Percentiles rank a stretch among this genome's conserved stretches.
phyloP scores from a whole-genome alignment of 2,113 vertebrate species.

The Brienomyrus brachyistius region DNA sequence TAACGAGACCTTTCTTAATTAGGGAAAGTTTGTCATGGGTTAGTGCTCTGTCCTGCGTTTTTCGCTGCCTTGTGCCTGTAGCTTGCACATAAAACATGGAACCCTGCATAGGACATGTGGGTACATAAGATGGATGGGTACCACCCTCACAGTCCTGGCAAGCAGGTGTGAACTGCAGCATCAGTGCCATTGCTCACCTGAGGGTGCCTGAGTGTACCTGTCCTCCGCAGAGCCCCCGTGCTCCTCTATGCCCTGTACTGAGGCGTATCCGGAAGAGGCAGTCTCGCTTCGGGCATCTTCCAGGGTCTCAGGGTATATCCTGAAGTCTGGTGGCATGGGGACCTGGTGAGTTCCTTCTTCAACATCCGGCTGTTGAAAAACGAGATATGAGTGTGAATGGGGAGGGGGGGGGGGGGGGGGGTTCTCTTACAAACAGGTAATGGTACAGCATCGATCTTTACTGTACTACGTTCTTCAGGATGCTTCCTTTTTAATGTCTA shows the following conservation, averaged over 20 bases:
- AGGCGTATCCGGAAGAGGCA: conserved; percentile 72
- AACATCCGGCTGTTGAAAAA: conserved; percentile 28
- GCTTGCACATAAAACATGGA: background rate
- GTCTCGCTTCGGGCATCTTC: conserved; percentile 67
- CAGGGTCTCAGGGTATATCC: conserved; percentile 24
- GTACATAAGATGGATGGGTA: background rate
- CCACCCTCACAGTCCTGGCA: background rate
- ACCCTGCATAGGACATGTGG: background rate
- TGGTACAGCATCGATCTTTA: background rate
- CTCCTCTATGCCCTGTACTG: conserved; percentile 66
- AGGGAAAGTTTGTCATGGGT: background rate
- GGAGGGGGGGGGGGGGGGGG: background rate
- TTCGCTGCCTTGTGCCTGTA: background rate
- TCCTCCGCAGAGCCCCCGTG: conserved; percentile 48
- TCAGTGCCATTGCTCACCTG: conserved; percentile 35
- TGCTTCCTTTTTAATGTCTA: background rate
- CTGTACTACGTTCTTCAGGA: background rate
- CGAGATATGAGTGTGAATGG: background rate
- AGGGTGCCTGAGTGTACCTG: background rate
- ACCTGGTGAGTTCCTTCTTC: conserved; percentile 30
- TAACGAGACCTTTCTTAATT: background rate
- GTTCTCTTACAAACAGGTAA: background rate
- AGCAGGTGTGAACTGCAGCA: background rate
- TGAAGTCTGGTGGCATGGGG: conserved; percentile 26
- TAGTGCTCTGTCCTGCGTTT: background rate